Base-by-base conservation (phyloP, 35 echinoderm and acorn worm genomes). In the Eucidaris tribuloides region DNA sequence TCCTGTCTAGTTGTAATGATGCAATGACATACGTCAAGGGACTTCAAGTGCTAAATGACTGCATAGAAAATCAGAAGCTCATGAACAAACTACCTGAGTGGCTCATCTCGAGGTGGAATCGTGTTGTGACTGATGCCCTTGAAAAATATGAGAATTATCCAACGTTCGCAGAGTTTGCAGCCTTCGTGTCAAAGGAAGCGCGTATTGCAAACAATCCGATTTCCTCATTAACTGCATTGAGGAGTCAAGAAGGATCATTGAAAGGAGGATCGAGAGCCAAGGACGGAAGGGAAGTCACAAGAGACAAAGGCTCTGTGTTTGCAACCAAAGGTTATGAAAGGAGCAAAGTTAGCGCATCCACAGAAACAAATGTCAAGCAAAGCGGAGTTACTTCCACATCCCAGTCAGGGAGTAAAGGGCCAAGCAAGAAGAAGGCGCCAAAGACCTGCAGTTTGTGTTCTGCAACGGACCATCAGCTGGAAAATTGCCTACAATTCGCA, bases 31-130 rank as follows among this genome's bases (percentile, higher is more conserved):
- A 82, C 33, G 58, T 82, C 6, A 5, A n/a, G 4, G 80, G 80
- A 0, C 23, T 82, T 5, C 31, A 41, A 27, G 58, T 82, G 2
- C 30, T 82, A 7, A 82, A 82, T 40, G 80, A 82, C 58, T 82
- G 80, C 58, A 2, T 32, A 17, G 80, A 82, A 44, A 82, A 82
- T 70, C 57, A 82, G 27, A 33, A 23, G 45, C 37, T 89, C 4
- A 59, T 89, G 5, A 22, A 62, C 1, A 89, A 89, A 31, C 78
- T 82, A 37, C 86, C 86, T 29, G 46, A 50, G 13, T 89, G 86
- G 86, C 28, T 89, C 7, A 3, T 24, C 4, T 52, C 60, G n/a
- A 63, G 86, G 57, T 82, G 86, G 86, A 81, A 61, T 23, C 17
- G 78, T 9, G 1, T 23, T 7, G 77, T 65, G 1, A 46, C 50